Conservation (phyloP, 2,113 vertebrate species). For the Larimichthys crocea region DNA sequence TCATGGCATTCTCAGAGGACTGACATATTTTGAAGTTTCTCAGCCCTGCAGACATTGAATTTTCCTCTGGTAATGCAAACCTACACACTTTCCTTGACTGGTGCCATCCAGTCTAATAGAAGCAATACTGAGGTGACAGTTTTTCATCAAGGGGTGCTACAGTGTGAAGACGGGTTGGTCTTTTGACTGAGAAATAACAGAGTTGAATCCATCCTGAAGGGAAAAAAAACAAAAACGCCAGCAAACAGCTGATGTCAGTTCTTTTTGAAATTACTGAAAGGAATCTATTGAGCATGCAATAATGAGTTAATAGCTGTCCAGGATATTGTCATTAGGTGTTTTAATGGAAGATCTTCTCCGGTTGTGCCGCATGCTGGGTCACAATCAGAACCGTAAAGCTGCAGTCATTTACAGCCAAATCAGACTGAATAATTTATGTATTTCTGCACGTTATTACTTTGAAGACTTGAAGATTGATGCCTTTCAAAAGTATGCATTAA, state of each 20-base stretch:
- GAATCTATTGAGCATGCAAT: constrained; percentile 17
- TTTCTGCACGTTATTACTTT: background rate
- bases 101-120: constrained; percentile 39
- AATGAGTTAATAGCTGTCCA: constrained; percentile 27
- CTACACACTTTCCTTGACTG: constrained; percentile 12
- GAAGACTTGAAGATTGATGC: background rate
- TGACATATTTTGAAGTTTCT: constrained; percentile 10
- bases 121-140: constrained; percentile 60
- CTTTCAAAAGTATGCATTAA: background rate
- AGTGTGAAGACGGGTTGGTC: constrained; percentile 34
- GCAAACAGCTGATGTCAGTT: constrained; percentile 33
- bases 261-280: constrained; percentile 23
- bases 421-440: background rate
- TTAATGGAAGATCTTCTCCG: constrained; percentile 38
- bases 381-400: background rate
- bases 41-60: constrained; percentile 17
- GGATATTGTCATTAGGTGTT: constrained; percentile 24
- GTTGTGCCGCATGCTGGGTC: background rate
- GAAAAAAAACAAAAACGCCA: background rate
- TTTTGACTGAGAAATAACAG: constrained; percentile 48
- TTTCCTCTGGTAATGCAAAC: constrained; percentile 34
- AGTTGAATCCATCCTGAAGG: constrained; percentile 30
- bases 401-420: background rate
- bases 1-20: background rate
- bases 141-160: constrained; percentile 57